Evolutionary conservation across 2,888 invertebrate genomes (phyloP), one percentile per base, ranked within the genome.

Genomic region (Cremastinae sp.): DNA sequence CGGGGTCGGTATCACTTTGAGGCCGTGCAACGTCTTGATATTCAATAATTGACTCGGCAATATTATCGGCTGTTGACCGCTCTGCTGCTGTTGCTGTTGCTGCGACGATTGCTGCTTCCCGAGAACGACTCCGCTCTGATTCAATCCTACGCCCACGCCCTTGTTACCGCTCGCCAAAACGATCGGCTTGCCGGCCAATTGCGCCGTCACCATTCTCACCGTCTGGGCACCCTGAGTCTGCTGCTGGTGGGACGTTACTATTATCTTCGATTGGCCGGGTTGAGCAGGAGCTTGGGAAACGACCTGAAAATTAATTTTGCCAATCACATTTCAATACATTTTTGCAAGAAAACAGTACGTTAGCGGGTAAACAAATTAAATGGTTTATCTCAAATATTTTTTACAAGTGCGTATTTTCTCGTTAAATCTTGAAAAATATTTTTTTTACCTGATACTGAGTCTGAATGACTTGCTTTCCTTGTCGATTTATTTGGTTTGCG

Each of bases 161-260:
- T 87, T 87, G 56, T 87, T 88, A 0, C 88, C 85, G 36, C 89
- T 89, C 0, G 89, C 87, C 1, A 90, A 78, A 5, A 90, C 89
- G 8, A 90, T 89, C 3, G 89, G 89, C 47, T 90, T 90, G 0
- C 89, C 89, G 0, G 89, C 88, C 10, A 90, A 79, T 47, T 89
- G 89, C 1, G 89, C 88, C 10, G 89, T 88, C 0, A 90, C 88
- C 89, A 89, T 89, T n/a, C 89, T 83, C 5, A 90, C 89, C 0
- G 89, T 89, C 62, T 87, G 89, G 28, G 85, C 81, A 22, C 85
- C 86, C 34, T 82, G 83, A 0, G 71, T 75, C 36, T 80, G 78
- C 20, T 81, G 80, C 61, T 86, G 86, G 47, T 87, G 88, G 1
- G 89, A 85, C 22, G 85, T 89, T 0, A 88, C 87, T 53, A 89